phyloP scores from a whole-genome alignment of 1,140 invertebrate species.

The Drosophila pectinifera region DNA sequence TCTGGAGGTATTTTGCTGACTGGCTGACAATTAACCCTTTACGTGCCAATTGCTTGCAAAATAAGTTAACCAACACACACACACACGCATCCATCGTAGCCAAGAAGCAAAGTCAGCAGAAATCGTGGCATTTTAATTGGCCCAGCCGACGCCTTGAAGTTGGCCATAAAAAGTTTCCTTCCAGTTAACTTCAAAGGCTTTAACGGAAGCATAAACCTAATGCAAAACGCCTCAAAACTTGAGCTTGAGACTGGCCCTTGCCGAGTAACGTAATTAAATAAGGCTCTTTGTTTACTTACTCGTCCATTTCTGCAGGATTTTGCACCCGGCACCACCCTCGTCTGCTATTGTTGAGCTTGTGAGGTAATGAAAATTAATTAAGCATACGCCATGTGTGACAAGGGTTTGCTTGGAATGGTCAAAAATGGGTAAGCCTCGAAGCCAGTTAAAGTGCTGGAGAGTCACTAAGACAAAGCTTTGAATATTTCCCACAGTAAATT shows the following conservation, averaged over 20 bases:
- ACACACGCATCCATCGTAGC: conserved; percentile 8
- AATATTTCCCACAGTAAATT: neutral
- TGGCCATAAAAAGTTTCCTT: conserved; percentile 38
- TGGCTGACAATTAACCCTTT: conserved; percentile 74
- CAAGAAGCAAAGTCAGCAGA: conserved; percentile 50
- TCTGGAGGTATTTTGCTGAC: conserved; percentile 61
- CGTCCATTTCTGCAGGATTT: neutral
- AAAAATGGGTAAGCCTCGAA: conserved; percentile 1
- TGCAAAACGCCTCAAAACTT: conserved; percentile 33
- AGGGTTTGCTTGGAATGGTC: neutral
- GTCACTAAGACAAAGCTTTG: neutral
- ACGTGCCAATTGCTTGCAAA: conserved; percentile 73
- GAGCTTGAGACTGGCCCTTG: conserved; percentile 4
- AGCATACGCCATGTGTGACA: conserved; percentile 47
- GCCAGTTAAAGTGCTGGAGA: neutral
- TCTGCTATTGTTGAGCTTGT: neutral
- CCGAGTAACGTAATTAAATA: conserved; percentile 40
- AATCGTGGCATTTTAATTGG: conserved; percentile 55
- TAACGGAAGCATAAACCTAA: conserved; percentile 23
- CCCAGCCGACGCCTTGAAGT: conserved; percentile 40
- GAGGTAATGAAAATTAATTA: conserved; percentile 43
- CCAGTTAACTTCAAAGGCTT: conserved; percentile 37
- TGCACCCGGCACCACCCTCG: neutral
- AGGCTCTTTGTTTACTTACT: conserved; percentile 32
- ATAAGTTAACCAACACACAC: conserved; percentile 57